Base-by-base conservation (phyloP, 2,797 vertebrate species). In the Myoxocephalus aenaeus region DNA sequence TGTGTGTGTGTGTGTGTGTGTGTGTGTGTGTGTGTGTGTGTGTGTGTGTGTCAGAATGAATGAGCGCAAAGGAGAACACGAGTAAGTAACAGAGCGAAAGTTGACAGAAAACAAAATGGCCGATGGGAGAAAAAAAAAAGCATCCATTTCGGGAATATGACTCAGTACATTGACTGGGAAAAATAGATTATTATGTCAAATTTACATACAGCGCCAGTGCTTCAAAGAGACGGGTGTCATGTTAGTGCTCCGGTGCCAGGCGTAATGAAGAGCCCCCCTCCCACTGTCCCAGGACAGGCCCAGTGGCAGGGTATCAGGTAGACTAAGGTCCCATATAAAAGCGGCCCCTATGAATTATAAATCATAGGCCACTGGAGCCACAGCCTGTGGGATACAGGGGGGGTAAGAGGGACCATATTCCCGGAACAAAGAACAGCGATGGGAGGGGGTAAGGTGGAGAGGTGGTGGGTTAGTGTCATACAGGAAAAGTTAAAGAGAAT, bases 281-380 rank as follows among this genome's bases (percentile, higher is more conserved):
- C 90, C 86, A 73, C 88, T 75, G 88, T 94, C 93, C 94, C 83
- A 91, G 93, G 93, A 95, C 92, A 85, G 93, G 92, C 91, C 94
- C 93, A 86, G 88, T 92, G 88, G 92, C 87, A 71, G 94, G 92
- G 93, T 96, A 96, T 96, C 95, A 96, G 95, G 95, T 96, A 96
- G 87, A 94, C 95, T 84, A 90, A 95, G 95, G 95, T 96, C 94
- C 95, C 89, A 67, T 95, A 94, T 96, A 96, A 96, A 96, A 96
- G 95, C 93, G 94, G 92, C 95, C 95, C 86, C 94, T 95, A 96
- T 96, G 95, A 96, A 96, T 96, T 96, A 96, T 96, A 96, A 96
- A 96, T 96, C 92, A 96, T 94, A 96, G 95, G 95, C 94, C 95
- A 96, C 93, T 88, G 93, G 94, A 96, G 95, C 93, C 95, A 96